Evolutionary conservation across 2,797 vertebrate genomes (phyloP), one percentile per base, ranked within the genome.

Genomic region (Sorex maritimensis): DNA sequence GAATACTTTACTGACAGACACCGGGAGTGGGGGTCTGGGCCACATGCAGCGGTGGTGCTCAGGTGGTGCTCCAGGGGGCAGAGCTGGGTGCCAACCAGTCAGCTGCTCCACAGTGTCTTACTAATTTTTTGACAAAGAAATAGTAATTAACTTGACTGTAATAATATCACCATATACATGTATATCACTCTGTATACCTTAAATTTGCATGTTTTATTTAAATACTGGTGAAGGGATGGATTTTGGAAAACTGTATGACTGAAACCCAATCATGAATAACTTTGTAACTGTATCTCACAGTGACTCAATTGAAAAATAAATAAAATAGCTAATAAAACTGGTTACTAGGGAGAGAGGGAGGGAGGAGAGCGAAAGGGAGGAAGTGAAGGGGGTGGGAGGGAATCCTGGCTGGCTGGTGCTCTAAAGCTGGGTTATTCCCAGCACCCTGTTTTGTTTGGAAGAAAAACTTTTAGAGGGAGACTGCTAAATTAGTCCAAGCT

Each of bases 401-500:
- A 26, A 26, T 9, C 65, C 65, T 23, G 61, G 61, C 24, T 3
- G 26, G 28, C 65, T 26, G 65, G 26, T 26, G 26, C 26, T 28
- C 65, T 28, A 67, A 6, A 28, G 26, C 26, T 65, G 24, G 61
- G 61, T 28, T 67, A 28, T 67, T 28, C 24, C 24, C 65, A 67
- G 7, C 26, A 28, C 65, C 26, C 24, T 67, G 1, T 30, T 75
- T 78, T 61, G 26, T 21, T 78, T 67, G 34, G 46, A 49, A n/a
- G 34, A 69, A 38, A 92, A 87, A 67, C 15, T 49, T 94, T 90
- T 69, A 80, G 55, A 91, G 69, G 9, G 89, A 15, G 75, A 72
- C 17, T 63, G 41, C 12, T 9, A 58, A 34, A n/a, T 72, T 34
- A 77, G 52, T 86, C 28, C 28, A 90, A 21, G 21, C 6, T 21